Percentiles rank a stretch among this genome's conserved stretches.
phyloP scores from a whole-genome alignment of 2,797 vertebrate genomes.

The Pseudocheirus occidentalis region DNA sequence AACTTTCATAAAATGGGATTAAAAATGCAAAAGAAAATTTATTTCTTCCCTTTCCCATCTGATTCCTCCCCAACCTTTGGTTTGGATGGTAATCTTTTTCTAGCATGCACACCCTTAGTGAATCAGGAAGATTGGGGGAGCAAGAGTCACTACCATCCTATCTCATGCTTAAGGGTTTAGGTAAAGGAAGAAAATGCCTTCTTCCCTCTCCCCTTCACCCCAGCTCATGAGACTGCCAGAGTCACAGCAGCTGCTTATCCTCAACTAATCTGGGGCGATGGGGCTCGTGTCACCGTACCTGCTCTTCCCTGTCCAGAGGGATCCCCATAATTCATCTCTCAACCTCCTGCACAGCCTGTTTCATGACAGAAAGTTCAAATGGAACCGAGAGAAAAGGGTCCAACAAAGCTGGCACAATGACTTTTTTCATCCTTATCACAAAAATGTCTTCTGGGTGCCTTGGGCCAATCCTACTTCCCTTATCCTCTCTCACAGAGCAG shows the following conservation, averaged over 20 bases:
- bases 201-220: neutral
- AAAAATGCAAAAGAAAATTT: neutral
- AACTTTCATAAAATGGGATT: neutral
- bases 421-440: neutral
- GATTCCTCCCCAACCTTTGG: neutral
- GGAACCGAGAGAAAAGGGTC: neutral
- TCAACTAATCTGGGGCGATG: neutral
- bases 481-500: neutral
- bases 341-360: neutral
- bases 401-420: neutral
- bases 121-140: neutral
- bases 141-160: neutral
- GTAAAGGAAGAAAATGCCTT: neutral
- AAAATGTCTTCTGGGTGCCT: neutral
- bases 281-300: neutral
- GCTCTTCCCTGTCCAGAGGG: neutral
- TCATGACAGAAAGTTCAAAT: neutral
- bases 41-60: neutral
- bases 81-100: neutral
- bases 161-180: neutral
- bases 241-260: neutral
- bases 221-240: neutral
- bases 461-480: neutral
- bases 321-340: neutral
- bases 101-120: neutral